phyloP scores from a whole-genome alignment of 2,888 invertebrate species.

The Rhingia rostrata region DNA sequence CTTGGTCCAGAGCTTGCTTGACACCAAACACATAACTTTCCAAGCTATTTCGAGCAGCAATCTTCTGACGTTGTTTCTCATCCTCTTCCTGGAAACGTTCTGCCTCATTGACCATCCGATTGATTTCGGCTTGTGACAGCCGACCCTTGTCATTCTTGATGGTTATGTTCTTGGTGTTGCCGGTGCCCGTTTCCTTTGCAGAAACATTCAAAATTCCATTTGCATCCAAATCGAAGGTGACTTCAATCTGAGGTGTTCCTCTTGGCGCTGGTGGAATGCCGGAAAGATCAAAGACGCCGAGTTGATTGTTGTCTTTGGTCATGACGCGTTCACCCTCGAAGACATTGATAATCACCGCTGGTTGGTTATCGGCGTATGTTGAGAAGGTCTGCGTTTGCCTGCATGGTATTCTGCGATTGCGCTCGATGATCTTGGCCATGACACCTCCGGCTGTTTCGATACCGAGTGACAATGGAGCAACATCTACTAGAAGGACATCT shows the following conservation, averaged over 20 bases:
- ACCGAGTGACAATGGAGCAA: constrained; percentile 87
- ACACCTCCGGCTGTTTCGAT: constrained; percentile 90
- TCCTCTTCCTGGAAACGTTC: constrained; percentile 88
- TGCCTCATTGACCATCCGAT: constrained; percentile 89
- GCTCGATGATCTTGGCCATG: constrained; percentile 88
- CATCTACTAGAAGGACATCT: constrained; percentile 87
- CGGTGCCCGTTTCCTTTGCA: constrained; percentile 87
- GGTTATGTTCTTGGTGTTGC: constrained; percentile 88
- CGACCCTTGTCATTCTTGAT: constrained; percentile 91
- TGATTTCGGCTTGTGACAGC: constrained; percentile 90
- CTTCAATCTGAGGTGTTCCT: constrained; percentile 92
- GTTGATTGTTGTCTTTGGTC: constrained; percentile 95
- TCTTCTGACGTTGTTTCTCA: constrained; percentile 86
- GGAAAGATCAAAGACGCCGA: constrained; percentile 96
- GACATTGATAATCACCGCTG: constrained; percentile 88
- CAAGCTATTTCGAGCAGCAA: constrained; percentile 87
- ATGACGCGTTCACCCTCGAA: constrained; percentile 91
- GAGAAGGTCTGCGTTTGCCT: constrained; percentile 88
- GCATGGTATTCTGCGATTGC: constrained; percentile 87
- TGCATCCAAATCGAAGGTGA: constrained; percentile 91
- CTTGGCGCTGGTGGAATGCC: constrained; percentile 95
- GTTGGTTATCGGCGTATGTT: constrained; percentile 90
- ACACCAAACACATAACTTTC: constrained; percentile 87
- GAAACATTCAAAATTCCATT: constrained; percentile 96
- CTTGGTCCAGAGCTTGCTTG: constrained; percentile 87